Conservation (phyloP, 2,888 invertebrate species). For the Drosophila flavopinicola region DNA sequence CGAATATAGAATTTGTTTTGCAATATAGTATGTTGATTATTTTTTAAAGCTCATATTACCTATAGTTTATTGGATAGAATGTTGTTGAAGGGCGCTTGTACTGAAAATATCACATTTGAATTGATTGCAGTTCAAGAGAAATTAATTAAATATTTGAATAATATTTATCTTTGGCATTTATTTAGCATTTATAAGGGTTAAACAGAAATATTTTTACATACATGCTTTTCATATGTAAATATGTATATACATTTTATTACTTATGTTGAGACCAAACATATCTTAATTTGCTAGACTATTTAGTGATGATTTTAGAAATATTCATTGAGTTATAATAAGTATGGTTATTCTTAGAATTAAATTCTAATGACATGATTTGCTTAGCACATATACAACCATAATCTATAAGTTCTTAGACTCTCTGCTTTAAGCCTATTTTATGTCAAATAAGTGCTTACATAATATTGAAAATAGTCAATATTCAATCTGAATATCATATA, state of each 20-base stretch:
- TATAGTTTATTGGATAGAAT: background rate
- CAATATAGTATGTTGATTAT: constrained; percentile 1
- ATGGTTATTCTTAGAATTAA: background rate
- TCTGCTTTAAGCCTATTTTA: background rate
- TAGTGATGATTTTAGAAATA: too few species aligned
- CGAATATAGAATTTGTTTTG: background rate
- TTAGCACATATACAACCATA: too few species aligned
- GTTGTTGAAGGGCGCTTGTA: background rate
- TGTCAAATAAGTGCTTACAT: too few species aligned
- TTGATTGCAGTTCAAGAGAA: constrained; percentile 8
- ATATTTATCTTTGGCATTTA: background rate
- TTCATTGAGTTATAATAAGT: too few species aligned
- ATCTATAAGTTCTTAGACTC: background rate
- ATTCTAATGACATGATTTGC: too few species aligned
- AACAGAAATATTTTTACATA: too few species aligned
- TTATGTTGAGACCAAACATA: too few species aligned
- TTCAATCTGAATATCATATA: too few species aligned
- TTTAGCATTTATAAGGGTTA: background rate
- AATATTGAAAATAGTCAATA: too few species aligned
- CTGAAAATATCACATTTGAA: constrained; percentile 7
- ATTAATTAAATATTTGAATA: background rate
- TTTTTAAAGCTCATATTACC: constrained; percentile 28
- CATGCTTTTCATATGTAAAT: too few species aligned
- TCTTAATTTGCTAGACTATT: too few species aligned
- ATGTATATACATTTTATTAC: too few species aligned